Percentiles rank a stretch among this genome's conserved stretches.
These are phyloP conservation scores for Catharus minimus DNA, from an alignment of 2,113 vertebrate species.

Conservation along the genomic window DNA sequence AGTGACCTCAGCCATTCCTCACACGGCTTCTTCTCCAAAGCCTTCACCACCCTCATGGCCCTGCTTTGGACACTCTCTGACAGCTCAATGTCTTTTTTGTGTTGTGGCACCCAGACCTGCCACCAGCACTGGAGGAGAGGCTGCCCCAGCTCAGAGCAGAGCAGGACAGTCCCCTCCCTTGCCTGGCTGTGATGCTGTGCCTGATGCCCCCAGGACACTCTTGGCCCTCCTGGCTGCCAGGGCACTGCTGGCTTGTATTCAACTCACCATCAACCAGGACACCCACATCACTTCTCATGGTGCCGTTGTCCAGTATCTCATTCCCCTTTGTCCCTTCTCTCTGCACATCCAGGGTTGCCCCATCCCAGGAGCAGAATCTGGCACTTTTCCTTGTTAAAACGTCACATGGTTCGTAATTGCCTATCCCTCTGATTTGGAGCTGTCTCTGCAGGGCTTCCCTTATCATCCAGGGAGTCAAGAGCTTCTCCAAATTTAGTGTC, in stretches of 20 bases:
- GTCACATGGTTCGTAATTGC: neutral
- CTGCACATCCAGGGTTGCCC: neutral
- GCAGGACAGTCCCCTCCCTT: neutral
- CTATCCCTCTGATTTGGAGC: neutral
- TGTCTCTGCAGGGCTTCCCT: neutral
- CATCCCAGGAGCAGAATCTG: neutral
- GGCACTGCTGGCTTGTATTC: rapidly evolving
- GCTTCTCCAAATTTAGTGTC: neutral
- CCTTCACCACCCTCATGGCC: too few species aligned
- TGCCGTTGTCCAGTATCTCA: neutral
- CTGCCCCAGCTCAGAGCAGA: too few species aligned
- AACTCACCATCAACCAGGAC: rapidly evolving
- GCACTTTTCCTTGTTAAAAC: neutral
- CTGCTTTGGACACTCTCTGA: too few species aligned
- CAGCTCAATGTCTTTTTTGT: too few species aligned
- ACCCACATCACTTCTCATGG: rapidly evolving
- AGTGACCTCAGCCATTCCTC: too few species aligned
- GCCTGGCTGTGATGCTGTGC: rapidly evolving
- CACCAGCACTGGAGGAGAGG: too few species aligned
- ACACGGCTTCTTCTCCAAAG: too few species aligned
- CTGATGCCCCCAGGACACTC: rapidly evolving
- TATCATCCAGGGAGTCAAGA: neutral
- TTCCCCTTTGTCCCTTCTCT: neutral
- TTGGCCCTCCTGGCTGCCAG: neutral
- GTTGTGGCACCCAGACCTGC: too few species aligned